Evolutionary conservation across 2,113 vertebrate genomes (phyloP).

Genomic region (Serilophus lunatus): DNA sequence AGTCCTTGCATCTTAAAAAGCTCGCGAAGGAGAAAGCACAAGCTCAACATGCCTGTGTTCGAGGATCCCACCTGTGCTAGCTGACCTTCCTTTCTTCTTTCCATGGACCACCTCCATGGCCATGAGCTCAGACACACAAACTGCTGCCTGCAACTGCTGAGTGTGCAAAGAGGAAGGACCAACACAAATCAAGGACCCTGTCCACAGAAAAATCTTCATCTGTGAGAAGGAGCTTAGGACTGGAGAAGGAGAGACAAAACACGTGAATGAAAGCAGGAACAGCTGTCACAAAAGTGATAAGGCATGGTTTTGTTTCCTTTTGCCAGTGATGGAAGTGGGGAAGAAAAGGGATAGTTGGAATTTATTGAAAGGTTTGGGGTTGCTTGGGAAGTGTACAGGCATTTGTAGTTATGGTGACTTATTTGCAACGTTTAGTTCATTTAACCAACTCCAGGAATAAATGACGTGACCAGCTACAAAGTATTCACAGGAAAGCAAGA

Average conservation of each 20-base stretch:
- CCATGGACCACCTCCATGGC: rapidly evolving
- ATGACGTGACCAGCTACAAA: neutral
- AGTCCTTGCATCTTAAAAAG: neutral
- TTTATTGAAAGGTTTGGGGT: neutral
- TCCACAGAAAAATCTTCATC: neutral
- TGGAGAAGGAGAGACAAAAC: neutral
- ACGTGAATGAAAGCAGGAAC: neutral
- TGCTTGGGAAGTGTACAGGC: neutral
- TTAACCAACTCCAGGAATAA: neutral
- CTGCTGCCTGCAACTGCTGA: neutral
- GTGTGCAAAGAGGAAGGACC: neutral
- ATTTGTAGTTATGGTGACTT: neutral
- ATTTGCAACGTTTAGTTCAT: neutral
- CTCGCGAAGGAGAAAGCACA: neutral
- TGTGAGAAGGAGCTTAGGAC: neutral
- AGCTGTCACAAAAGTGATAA: neutral
- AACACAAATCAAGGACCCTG: neutral
- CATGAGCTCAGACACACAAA: neutral
- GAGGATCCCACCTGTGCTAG: neutral
- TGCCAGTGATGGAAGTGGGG: neutral
- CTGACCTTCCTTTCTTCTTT: neutral
- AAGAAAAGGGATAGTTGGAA: neutral
- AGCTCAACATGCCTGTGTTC: no score
- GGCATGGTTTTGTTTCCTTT: neutral
- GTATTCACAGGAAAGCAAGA: neutral